A percentile compares a stretch with the other conserved stretches of the same genome.
Conservation (phyloP, 1,140 invertebrate genomes). For the Ridgeia piscesae region DNA sequence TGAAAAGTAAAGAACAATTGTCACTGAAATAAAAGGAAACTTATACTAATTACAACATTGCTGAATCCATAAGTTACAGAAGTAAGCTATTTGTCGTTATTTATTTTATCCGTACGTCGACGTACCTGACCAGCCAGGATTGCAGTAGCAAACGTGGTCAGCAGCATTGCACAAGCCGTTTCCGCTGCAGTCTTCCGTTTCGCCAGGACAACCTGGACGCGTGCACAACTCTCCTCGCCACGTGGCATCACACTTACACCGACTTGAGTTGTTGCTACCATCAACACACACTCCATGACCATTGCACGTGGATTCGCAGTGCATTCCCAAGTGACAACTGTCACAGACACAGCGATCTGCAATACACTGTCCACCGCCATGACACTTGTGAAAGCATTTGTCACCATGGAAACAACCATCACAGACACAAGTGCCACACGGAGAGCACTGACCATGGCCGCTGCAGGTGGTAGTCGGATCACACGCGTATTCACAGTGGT, state of each 20-base stretch:
- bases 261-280: conserved; percentile 12
- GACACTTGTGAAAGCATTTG: conserved; percentile 39
- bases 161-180: conserved; percentile 44
- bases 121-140: conserved; percentile 45
- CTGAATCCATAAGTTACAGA: too few species aligned
- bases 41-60: too few species aligned
- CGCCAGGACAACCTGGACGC: conserved; percentile 38
- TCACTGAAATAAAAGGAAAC: too few species aligned
- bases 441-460: conserved; percentile 39
- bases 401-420: conserved; percentile 42
- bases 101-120: not conserved
- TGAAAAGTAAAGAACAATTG: too few species aligned
- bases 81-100: too few species aligned
- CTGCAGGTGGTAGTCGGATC: conserved; percentile 36
- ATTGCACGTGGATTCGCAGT: conserved; percentile 45
- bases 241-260: conserved; percentile 37
- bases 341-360: conserved; percentile 41
- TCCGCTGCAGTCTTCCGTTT: conserved; percentile 37
- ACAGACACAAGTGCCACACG: conserved; percentile 42
- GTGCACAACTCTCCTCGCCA: conserved; percentile 43
- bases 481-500: conserved; percentile 40
- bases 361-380: conserved; percentile 38
- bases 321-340: conserved; percentile 38
- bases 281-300: conserved; percentile 38
- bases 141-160: too few species aligned